Evolutionary conservation across 2,797 vertebrate species (phyloP).

Genomic region (Molothrus ater): DNA sequence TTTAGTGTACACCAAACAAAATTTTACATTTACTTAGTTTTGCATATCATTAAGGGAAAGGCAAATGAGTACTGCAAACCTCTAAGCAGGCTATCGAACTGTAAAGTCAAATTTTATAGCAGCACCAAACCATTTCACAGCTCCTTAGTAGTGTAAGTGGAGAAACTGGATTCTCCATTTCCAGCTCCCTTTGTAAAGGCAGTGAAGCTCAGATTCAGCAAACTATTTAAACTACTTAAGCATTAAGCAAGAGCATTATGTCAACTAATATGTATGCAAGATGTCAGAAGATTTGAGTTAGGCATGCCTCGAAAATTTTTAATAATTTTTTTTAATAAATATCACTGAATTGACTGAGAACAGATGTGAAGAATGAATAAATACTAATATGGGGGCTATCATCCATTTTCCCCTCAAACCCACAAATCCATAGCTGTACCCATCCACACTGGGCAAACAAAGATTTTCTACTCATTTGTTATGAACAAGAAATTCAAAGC

Average conservation of each 20-base stretch:
- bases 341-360: background rate
- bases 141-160: background rate
- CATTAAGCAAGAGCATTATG: background rate
- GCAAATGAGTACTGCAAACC: background rate
- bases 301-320: background rate
- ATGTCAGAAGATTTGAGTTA: background rate
- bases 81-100: background rate
- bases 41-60: background rate
- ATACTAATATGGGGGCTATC: background rate
- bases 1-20: background rate
- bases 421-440: background rate
- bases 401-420: background rate
- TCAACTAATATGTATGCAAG: background rate
- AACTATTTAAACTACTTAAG: background rate
- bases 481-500: slow-evolving; percentile 3
- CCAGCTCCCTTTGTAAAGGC: background rate
- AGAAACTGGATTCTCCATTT: background rate
- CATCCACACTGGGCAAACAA: background rate
- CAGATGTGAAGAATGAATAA: background rate
- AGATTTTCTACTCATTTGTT: background rate
- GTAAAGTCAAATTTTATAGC: background rate
- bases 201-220: background rate
- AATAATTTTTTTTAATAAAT: background rate
- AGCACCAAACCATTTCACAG: background rate
- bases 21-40: background rate